phyloP scores from a whole-genome alignment of 2,888 invertebrate species.

The Papilio gigon region DNA sequence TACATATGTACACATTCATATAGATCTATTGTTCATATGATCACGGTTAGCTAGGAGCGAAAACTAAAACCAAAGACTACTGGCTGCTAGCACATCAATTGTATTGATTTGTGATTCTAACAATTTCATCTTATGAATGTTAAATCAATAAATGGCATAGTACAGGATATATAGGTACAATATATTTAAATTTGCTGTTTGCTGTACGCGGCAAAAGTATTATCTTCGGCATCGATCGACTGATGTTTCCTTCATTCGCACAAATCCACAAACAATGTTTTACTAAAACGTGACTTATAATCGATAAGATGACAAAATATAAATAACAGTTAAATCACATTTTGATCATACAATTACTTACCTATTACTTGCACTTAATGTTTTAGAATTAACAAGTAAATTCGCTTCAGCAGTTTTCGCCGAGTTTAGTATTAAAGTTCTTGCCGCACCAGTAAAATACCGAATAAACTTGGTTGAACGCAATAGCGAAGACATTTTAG shows the following conservation, averaged over 20 bases:
- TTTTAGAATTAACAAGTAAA: conserved; percentile 73
- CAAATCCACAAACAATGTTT: no score
- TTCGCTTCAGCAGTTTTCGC: conserved; percentile 85
- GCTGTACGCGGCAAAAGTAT: not conserved
- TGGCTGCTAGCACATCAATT: not conserved
- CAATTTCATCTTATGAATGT: not conserved
- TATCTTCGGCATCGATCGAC: not conserved
- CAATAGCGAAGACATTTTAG: conserved; percentile 84
- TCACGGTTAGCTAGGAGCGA: no score
- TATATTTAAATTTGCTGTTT: no score
- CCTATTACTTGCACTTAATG: conserved; percentile 68
- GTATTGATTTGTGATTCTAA: not conserved
- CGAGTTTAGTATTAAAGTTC: conserved; percentile 85
- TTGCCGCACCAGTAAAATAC: conserved; percentile 87
- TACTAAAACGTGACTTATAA: not conserved
- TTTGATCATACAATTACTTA: conserved; percentile 52
- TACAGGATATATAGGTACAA: not conserved
- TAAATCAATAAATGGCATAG: not conserved
- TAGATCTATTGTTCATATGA: no score
- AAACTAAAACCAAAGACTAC: not conserved
- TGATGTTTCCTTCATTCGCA: not conserved
- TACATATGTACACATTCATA: no score
- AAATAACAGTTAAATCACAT: not conserved
- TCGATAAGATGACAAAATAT: conserved; percentile 1
- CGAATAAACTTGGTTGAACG: conserved; percentile 89